These are phyloP conservation scores for Trichonephila inaurata DNA, from an alignment of 1,140 invertebrate species.

Conservation along the genomic window DNA sequence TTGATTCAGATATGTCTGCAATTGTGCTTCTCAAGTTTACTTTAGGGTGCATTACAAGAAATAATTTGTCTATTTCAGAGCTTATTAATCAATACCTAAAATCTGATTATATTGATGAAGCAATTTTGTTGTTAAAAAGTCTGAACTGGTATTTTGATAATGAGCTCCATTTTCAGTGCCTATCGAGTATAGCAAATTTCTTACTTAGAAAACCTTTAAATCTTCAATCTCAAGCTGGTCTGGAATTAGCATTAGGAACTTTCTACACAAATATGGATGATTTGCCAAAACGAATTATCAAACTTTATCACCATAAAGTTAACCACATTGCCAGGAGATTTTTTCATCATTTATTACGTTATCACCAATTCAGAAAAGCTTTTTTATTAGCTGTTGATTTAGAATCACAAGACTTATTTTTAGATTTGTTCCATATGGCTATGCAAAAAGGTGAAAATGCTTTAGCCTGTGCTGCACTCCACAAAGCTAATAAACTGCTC, in stretches of 20 bases:
- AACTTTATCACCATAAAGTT: constrained; percentile 74
- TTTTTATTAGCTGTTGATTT: constrained; percentile 77
- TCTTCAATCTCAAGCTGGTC: constrained; percentile 52
- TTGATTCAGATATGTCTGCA: constrained; percentile 53
- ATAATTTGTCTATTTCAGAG: constrained; percentile 22
- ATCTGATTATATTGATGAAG: constrained; percentile 74
- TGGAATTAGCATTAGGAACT: constrained; percentile 77
- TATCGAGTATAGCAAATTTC: constrained; percentile 77
- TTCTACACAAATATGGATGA: constrained; percentile 74
- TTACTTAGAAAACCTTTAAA: constrained; percentile 75
- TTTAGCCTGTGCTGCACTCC: constrained; percentile 70
- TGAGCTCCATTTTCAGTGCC: constrained; percentile 71
- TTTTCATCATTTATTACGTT: constrained; percentile 77
- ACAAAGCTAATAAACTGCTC: constrained; percentile 66
- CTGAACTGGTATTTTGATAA: constrained; percentile 76
- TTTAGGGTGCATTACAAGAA: constrained; percentile 53
- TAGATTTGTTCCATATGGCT: constrained; percentile 77
- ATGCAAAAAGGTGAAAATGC: constrained; percentile 74
- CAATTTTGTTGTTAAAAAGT: constrained; percentile 71
- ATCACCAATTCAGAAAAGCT: constrained; percentile 76
- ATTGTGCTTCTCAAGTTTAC: constrained; percentile 65
- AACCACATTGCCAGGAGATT: constrained; percentile 77
- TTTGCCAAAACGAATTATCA: constrained; percentile 70
- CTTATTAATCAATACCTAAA: constrained; percentile 76
- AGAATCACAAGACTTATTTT: constrained; percentile 76